phyloP scores from a whole-genome alignment of 1,140 invertebrate species.

The Drosophila nigromelanica region DNA sequence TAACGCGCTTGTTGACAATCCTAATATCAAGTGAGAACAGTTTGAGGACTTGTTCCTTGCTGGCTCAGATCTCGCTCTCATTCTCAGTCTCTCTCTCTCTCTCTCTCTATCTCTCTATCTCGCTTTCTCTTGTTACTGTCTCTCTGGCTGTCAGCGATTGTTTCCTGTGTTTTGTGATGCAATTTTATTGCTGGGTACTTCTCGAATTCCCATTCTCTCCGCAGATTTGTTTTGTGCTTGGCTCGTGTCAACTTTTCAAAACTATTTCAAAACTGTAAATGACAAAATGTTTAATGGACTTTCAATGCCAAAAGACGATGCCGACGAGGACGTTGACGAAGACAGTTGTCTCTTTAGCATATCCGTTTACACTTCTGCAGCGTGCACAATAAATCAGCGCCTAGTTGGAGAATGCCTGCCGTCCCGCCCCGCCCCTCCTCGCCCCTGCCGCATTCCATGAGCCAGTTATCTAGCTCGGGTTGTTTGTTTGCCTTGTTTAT shows the following conservation, averaged over 20 bases:
- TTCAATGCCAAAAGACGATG: slow-evolving; percentile 72
- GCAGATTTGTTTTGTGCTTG: slow-evolving; percentile 62
- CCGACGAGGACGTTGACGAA: slow-evolving; percentile 12
- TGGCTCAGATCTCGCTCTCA: slow-evolving; percentile 7
- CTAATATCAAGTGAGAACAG: slow-evolving; percentile 64
- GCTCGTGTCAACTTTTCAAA: slow-evolving; percentile 79
- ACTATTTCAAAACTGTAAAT: slow-evolving; percentile 84
- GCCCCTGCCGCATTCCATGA: neutral
- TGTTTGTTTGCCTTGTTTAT: slow-evolving; percentile 82
- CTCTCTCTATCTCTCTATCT: slow-evolving; percentile 2
- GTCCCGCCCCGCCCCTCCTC: neutral
- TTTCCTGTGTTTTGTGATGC: slow-evolving; percentile 61
- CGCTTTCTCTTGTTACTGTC: neutral
- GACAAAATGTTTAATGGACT: slow-evolving; percentile 84
- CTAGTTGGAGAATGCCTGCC: slow-evolving; percentile 58
- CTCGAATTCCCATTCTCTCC: slow-evolving; percentile 2
- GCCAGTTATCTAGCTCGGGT: slow-evolving; percentile 30
- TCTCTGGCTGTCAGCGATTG: slow-evolving; percentile 67
- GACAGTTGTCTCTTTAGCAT: slow-evolving; percentile 50
- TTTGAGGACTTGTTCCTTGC: slow-evolving; percentile 7
- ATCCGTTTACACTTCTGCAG: slow-evolving; percentile 73
- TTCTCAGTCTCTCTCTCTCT: neutral
- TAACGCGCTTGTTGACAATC: slow-evolving; percentile 79
- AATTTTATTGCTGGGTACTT: slow-evolving; percentile 62
- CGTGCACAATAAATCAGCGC: slow-evolving; percentile 74